These are phyloP conservation scores for Gobiocypris rarus DNA, from an alignment of 2,113 vertebrate species.

Conservation along the genomic window DNA sequence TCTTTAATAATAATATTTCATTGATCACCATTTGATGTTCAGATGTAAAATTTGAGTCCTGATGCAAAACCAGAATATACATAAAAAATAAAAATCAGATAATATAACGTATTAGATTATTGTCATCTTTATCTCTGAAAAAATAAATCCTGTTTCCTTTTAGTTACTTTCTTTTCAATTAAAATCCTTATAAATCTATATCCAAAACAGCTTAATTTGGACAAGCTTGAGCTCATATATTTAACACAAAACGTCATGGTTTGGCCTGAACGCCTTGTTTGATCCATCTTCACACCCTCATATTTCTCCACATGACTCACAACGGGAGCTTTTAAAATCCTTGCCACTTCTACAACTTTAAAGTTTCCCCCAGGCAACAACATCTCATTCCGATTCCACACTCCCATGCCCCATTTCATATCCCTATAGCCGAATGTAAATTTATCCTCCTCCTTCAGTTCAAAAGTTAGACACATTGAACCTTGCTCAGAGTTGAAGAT, in stretches of 20 bases:
- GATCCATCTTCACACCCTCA: not conserved
- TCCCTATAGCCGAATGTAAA: slow-evolving; percentile 29
- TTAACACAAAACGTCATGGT: not conserved
- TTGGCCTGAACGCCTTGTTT: not conserved
- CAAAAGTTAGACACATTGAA: slow-evolving; percentile 30
- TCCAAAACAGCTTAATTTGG: not conserved
- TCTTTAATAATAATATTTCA: not conserved
- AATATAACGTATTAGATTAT: not conserved
- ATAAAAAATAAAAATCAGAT: not conserved
- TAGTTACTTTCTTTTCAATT: not conserved
- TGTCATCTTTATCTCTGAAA: too few relatives aligned
- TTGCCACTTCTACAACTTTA: slow-evolving; percentile 1
- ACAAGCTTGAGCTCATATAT: not conserved
- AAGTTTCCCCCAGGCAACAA: slow-evolving; percentile 16
- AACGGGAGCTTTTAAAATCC: not conserved
- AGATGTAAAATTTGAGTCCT: not conserved
- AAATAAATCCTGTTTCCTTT: not conserved
- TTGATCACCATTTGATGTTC: not conserved
- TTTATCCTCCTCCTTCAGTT: slow-evolving; percentile 16
- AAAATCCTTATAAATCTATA: slow-evolving; percentile 4
- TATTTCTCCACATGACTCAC: slow-evolving; percentile 3
- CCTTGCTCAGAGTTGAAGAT: slow-evolving; percentile 14
- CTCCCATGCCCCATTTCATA: slow-evolving; percentile 6
- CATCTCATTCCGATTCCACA: slow-evolving; percentile 16
- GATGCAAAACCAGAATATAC: too few relatives aligned